Conservation (phyloP, 1,140 invertebrate genomes). For the Atta colombica region DNA sequence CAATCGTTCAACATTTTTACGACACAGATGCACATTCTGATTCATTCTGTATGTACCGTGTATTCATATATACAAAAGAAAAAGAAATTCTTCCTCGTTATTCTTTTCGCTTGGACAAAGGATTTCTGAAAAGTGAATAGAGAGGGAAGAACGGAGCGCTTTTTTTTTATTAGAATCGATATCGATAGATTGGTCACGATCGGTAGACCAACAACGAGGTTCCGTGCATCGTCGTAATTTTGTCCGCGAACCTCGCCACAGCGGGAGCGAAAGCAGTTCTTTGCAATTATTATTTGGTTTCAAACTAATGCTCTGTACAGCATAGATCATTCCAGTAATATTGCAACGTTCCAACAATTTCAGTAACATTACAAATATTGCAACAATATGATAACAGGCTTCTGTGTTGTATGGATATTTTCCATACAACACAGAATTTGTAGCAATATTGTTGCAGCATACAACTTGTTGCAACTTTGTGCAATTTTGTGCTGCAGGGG, state of each 20-base stretch:
- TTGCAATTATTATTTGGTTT: not conserved
- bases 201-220: not conserved
- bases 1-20: conserved; percentile 33
- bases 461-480: too few species aligned
- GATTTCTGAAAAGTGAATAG: conserved; percentile 37
- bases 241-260: conserved; percentile 8
- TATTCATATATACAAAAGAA: conserved; percentile 34
- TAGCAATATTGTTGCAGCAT: too few species aligned
- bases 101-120: conserved; percentile 38
- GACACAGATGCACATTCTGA: not conserved
- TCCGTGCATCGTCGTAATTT: conserved; percentile 24
- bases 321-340: too few species aligned
- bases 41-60: conserved; percentile 24
- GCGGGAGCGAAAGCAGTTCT: not conserved
- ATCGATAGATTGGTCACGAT: conserved; percentile 18
- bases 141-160: conserved; percentile 39
- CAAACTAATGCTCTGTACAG: not conserved
- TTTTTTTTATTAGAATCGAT: conserved; percentile 10
- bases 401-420: not conserved
- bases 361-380: too few species aligned
- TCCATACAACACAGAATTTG: too few species aligned
- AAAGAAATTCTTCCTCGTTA: conserved; percentile 40
- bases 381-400: too few species aligned
- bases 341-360: too few species aligned
- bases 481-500: too few species aligned